phyloP scores from a whole-genome alignment of 2,797 vertebrate species.

The Parambassis ranga region DNA sequence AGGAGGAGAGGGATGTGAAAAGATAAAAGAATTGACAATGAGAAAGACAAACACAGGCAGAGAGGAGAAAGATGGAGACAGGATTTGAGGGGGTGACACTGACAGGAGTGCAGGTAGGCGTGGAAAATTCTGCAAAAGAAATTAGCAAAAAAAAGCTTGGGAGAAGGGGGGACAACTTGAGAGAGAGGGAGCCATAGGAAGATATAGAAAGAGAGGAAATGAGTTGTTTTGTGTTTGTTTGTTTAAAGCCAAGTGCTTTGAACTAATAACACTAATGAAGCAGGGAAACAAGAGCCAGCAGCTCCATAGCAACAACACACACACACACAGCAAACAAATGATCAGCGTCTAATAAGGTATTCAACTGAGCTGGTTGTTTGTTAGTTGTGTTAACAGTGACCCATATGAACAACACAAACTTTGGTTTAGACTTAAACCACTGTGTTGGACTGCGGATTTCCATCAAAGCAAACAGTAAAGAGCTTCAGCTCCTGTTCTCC shows the following conservation, averaged over 20 bases:
- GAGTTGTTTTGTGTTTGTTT: slow-evolving; percentile 28
- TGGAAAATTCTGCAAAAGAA: slow-evolving; percentile 37
- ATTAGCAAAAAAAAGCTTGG: slow-evolving; percentile 18
- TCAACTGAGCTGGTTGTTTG: background rate
- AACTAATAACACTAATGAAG: slow-evolving; percentile 56
- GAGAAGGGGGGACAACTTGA: slow-evolving; percentile 19
- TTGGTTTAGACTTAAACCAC: background rate
- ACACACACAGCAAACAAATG: background rate
- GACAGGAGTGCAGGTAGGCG: slow-evolving; percentile 51
- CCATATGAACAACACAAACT: background rate
- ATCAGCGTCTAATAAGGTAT: background rate
- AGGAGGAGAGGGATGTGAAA: slow-evolving; percentile 51
- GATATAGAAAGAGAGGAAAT: slow-evolving; percentile 2
- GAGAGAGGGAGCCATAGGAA: background rate
- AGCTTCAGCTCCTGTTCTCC: too few species aligned
- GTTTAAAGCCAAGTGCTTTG: slow-evolving; percentile 56
- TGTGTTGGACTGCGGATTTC: too few species aligned
- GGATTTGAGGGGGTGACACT: slow-evolving; percentile 53
- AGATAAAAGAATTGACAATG: slow-evolving; percentile 65
- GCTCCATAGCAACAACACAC: background rate
- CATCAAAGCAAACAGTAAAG: too few species aligned
- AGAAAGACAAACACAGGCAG: slow-evolving; percentile 55
- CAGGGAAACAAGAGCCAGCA: slow-evolving; percentile 12
- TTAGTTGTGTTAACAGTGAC: background rate
- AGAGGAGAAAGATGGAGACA: slow-evolving; percentile 48